Percentiles rank a stretch among this genome's conserved stretches.
These are phyloP conservation scores for Hippolais icterina DNA, from an alignment of 2,113 vertebrate genomes.

Conservation along the genomic window DNA sequence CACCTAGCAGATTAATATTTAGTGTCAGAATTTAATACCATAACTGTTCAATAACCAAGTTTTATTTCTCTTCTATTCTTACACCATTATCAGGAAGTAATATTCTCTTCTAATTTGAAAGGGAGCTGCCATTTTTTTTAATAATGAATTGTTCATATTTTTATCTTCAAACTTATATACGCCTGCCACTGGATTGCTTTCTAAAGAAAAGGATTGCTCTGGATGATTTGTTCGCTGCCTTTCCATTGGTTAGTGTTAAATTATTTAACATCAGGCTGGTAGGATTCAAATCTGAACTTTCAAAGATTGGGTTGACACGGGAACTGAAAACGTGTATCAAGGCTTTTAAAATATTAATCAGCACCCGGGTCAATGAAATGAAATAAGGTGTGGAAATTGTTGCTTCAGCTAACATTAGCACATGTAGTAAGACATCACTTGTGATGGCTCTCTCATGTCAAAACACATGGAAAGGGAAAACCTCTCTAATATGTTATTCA, in stretches of 20 bases:
- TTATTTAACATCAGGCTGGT: slow-evolving; percentile 40
- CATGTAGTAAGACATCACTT: slow-evolving; percentile 34
- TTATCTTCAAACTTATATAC: slow-evolving; percentile 17
- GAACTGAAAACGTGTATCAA: slow-evolving; percentile 27
- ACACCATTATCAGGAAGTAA: slow-evolving; percentile 31
- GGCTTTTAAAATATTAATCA: slow-evolving; percentile 46
- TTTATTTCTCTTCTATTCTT: slow-evolving; percentile 62
- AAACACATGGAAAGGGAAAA: slow-evolving; percentile 33
- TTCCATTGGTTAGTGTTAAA: slow-evolving; percentile 42
- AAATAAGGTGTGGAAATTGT: slow-evolving; percentile 49
- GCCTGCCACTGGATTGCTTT: slow-evolving; percentile 9
- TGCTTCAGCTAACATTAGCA: slow-evolving; percentile 44
- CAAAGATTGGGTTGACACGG: slow-evolving; percentile 35
- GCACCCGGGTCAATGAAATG: slow-evolving; percentile 13
- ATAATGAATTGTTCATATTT: slow-evolving; percentile 32
- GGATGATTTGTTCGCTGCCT: slow-evolving; percentile 30
- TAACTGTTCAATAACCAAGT: slow-evolving; percentile 53
- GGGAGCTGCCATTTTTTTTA: neutral
- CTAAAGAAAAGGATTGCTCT: slow-evolving; percentile 14
- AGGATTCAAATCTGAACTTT: slow-evolving; percentile 45
- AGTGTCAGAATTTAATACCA: slow-evolving; percentile 56
- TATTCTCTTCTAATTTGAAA: slow-evolving; percentile 45
- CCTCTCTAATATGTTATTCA: slow-evolving; percentile 3
- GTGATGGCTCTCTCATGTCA: slow-evolving; percentile 5
- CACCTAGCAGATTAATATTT: slow-evolving; percentile 58